Percentiles rank a stretch among this genome's conserved stretches.
Evolutionary conservation across 2,113 vertebrate genomes (phyloP).

Genomic region (Laticauda colubrina): DNA sequence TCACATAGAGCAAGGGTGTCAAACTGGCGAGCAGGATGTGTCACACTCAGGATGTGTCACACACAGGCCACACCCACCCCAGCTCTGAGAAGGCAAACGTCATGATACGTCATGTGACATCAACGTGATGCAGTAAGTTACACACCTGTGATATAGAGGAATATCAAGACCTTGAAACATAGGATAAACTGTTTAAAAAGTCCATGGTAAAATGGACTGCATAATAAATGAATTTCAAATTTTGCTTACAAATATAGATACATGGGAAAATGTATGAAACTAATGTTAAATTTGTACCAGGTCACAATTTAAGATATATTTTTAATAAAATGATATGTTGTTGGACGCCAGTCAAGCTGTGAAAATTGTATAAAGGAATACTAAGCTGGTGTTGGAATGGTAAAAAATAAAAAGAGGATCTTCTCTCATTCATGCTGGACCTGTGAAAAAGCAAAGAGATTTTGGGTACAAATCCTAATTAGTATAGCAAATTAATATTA

Average conservation of each 20-base stretch:
- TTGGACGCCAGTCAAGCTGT: not conserved
- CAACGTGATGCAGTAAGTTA: too few relatives aligned
- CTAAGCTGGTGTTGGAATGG: not conserved
- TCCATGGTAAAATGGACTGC: not conserved
- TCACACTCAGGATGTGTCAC: too few relatives aligned
- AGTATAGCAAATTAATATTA: not conserved
- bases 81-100: too few relatives aligned
- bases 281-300: not conserved
- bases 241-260: not conserved
- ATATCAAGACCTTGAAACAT: not conserved
- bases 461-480: not conserved
- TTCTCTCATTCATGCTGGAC: not conserved
- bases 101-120: too few relatives aligned
- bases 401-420: not conserved
- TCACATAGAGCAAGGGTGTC: too few relatives aligned
- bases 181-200: not conserved
- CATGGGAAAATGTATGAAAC: not conserved
- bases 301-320: not conserved
- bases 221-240: not conserved
- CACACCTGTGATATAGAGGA: not conserved
- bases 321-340: not conserved
- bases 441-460: not conserved
- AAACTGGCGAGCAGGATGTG: too few relatives aligned
- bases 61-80: too few relatives aligned
- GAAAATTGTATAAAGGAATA: not conserved